A percentile compares a stretch with the other conserved stretches of the same genome.
These are phyloP conservation scores for Agonum fuliginosum DNA, from an alignment of 2,888 invertebrate species.

Conservation along the genomic window DNA sequence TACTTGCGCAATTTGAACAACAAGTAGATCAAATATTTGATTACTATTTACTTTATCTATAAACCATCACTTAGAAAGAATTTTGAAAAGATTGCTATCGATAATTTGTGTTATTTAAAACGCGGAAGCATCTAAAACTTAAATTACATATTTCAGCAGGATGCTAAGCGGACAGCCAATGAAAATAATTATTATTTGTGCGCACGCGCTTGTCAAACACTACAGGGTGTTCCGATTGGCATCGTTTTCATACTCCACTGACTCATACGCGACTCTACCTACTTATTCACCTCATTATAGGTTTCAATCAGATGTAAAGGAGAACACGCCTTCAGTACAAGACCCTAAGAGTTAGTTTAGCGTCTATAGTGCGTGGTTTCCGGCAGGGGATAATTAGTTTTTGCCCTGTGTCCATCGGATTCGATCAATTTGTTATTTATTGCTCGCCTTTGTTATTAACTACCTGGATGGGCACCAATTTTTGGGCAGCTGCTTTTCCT, in stretches of 20 bases:
- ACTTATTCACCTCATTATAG: constrained; percentile 29
- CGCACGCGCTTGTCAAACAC: neutral
- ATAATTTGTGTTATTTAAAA: neutral
- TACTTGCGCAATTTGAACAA: constrained; percentile 9
- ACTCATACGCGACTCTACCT: constrained; percentile 22
- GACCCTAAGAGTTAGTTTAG: neutral
- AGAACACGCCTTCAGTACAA: constrained; percentile 7
- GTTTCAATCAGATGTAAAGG: neutral
- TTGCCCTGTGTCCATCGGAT: constrained; percentile 9
- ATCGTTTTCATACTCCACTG: constrained; percentile 12
- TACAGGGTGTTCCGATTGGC: neutral
- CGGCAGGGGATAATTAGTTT: constrained; percentile 45
- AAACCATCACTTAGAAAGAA: neutral
- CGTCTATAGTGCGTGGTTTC: neutral
- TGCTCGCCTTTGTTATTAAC: constrained; percentile 15
- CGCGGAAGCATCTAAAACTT: constrained; percentile 33
- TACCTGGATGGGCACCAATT: neutral
- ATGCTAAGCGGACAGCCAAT: constrained; percentile 9
- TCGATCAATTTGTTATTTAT: constrained; percentile 45
- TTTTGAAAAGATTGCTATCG: neutral
- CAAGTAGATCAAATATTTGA: constrained; percentile 25
- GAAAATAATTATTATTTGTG: constrained; percentile 9
- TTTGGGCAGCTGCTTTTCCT: constrained; percentile 20
- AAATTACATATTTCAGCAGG: constrained; percentile 14
- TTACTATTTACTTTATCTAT: constrained; percentile 33